phyloP scores from a whole-genome alignment of 2,888 invertebrate genomes.

The Cetonia aurata region DNA sequence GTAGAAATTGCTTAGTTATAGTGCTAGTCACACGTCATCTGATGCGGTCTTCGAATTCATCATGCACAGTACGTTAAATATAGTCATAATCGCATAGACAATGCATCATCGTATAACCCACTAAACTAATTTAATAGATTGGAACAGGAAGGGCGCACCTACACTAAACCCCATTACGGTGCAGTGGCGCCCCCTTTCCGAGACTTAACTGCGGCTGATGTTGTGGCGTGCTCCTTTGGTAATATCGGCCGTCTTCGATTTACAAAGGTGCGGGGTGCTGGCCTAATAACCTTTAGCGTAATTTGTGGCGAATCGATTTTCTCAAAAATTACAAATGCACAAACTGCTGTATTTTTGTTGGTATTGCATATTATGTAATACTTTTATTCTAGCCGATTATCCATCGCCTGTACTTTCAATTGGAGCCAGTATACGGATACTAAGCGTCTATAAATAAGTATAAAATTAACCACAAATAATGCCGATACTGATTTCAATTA shows the following conservation, averaged over 20 bases:
- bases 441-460: slow-evolving; percentile 26
- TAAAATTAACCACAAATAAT: slow-evolving; percentile 39
- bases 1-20: too few species aligned
- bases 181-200: slow-evolving; percentile 39
- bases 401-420: too few species aligned
- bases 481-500: slow-evolving; percentile 42
- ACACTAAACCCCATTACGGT: slow-evolving; percentile 46
- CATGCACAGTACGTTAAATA: slow-evolving; percentile 30
- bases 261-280: not conserved
- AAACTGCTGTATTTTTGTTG: too few species aligned
- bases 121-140: slow-evolving; percentile 55
- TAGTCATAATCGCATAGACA: slow-evolving; percentile 46
- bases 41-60: slow-evolving; percentile 15
- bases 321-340: too few species aligned
- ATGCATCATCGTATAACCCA: slow-evolving; percentile 53
- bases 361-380: too few species aligned
- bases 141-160: slow-evolving; percentile 54
- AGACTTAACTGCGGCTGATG: not conserved
- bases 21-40: slow-evolving; percentile 1
- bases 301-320: slow-evolving; percentile 29
- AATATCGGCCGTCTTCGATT: too few species aligned
- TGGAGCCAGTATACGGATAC: too few species aligned
- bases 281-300: slow-evolving; percentile 24
- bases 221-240: not conserved
- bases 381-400: too few species aligned